Conservation (phyloP, 2,113 vertebrate species). For the Larimichthys polyactis region DNA sequence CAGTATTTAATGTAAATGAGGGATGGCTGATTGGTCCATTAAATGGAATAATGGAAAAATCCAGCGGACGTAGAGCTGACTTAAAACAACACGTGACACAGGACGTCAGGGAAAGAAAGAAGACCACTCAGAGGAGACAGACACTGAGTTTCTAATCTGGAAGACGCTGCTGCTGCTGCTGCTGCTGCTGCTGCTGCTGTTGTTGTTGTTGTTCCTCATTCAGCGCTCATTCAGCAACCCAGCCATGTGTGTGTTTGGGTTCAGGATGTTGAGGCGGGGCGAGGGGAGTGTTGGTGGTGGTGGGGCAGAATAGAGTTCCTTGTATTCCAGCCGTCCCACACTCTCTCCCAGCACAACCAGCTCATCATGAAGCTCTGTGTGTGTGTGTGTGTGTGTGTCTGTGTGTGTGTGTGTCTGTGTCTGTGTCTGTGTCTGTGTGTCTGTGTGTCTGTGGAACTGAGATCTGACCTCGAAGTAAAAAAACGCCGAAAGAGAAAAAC, state of each 20-base stretch:
- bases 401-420: too few relatives aligned
- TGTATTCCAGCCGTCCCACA: slow-evolving; percentile 31
- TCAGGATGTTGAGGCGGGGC: slow-evolving; percentile 12
- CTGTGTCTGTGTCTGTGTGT: too few relatives aligned
- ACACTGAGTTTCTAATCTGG: not conserved
- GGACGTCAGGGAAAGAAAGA: too few relatives aligned
- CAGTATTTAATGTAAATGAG: not conserved
- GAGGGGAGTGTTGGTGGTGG: not conserved
- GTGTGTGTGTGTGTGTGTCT: not conserved
- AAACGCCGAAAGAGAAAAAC: not conserved
- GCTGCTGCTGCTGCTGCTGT: not conserved
- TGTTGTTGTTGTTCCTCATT: not conserved
- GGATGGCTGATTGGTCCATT: not conserved
- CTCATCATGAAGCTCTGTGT: not conserved
- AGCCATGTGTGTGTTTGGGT: slow-evolving; percentile 19
- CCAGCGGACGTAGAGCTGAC: not conserved
- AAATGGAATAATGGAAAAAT: not conserved
- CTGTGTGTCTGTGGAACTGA: too few relatives aligned
- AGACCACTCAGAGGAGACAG: not conserved
- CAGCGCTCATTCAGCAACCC: slow-evolving; percentile 10
- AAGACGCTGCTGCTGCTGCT: not conserved
- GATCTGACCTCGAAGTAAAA: not conserved
- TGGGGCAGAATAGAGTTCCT: slow-evolving; percentile 32
- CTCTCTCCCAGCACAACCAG: slow-evolving; percentile 1
- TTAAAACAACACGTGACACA: not conserved